Base-by-base conservation (phyloP, 2,888 invertebrate genomes). In the Syrista parreyssii region DNA sequence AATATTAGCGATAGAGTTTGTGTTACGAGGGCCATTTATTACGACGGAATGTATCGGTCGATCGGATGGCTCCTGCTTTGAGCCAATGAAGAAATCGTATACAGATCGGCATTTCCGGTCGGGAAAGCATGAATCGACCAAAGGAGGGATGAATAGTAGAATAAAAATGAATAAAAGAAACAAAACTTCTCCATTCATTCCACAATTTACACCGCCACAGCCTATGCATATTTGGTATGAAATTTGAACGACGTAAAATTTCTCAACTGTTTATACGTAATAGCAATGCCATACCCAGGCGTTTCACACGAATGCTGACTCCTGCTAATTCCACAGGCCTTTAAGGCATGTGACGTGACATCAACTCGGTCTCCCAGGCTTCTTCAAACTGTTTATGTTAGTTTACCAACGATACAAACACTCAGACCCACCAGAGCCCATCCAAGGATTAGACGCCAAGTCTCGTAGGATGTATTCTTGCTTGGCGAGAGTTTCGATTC, bases 331-430 rank as follows among this genome's bases (percentile, higher is more conserved):
- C 78, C 78, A 72, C 69, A 71, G 31, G 71, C 71, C 71, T 33
- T 55, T 40, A 75, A 78, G 75, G 79, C 74, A 77, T 84, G 82
- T 68, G 78, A 81, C 82, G 78, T 68, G 40, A 76, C 75, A 78
- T 69, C 68, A 71, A 74, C 79, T 78, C 78, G 78, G 72, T 81
- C 79, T 81, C 79, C 80, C 81, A 79, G 81, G 79, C 82, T 79
- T 69, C 77, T 80, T 78, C 72, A 74, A 73, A 73, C 78, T 80
- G 79, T 82, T 84, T 84, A 82, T 76, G 76, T 81, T 81, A 82
- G 80, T 81, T 82, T 77, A 81, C 77, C 80, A 83, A 80, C 82
- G 82, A 82, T 82, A 80, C 81, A 82, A 84, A 82, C 81, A 83
- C 71, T 55, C 55, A 55, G 55, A 55, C 55, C 55, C 23, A 23